Conservation (phyloP, 2,888 invertebrate genomes). For the Timema podura region DNA sequence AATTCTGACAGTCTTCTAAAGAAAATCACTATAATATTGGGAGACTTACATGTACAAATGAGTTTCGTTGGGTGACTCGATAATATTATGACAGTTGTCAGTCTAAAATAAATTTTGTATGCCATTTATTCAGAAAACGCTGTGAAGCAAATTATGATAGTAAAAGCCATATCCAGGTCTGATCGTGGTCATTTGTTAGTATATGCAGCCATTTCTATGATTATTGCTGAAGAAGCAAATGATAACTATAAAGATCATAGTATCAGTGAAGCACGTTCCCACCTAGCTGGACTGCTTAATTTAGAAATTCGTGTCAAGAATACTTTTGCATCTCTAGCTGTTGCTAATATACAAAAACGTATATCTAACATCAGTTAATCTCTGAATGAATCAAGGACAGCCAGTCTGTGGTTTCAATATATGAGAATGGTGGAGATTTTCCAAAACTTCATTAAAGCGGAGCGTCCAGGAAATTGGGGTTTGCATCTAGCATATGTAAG, state of each 20-base stretch:
- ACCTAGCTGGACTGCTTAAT: not conserved
- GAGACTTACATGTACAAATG: not conserved
- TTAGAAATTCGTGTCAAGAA: not conserved
- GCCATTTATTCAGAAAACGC: not conserved
- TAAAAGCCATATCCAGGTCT: not conserved
- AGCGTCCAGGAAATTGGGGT: not conserved
- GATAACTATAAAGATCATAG: not conserved
- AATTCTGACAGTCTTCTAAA: too few relatives aligned
- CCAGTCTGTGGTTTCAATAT: not conserved
- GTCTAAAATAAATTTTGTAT: not conserved
- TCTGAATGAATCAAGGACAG: not conserved
- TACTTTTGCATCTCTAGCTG: not conserved
- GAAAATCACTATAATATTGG: not conserved
- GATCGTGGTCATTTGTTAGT: not conserved
- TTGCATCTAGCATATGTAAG: not conserved
- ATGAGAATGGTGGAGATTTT: not conserved
- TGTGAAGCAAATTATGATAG: not conserved
- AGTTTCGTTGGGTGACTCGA: not conserved
- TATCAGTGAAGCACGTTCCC: not conserved
- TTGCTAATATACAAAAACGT: not conserved
- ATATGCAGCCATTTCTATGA: not conserved
- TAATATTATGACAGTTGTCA: not conserved
- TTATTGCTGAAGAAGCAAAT: not conserved
- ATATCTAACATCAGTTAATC: too few relatives aligned
- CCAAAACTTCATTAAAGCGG: not conserved